Evolutionary conservation across 2,113 vertebrate genomes (phyloP).

Genomic region (Peucedramus taeniatus): DNA sequence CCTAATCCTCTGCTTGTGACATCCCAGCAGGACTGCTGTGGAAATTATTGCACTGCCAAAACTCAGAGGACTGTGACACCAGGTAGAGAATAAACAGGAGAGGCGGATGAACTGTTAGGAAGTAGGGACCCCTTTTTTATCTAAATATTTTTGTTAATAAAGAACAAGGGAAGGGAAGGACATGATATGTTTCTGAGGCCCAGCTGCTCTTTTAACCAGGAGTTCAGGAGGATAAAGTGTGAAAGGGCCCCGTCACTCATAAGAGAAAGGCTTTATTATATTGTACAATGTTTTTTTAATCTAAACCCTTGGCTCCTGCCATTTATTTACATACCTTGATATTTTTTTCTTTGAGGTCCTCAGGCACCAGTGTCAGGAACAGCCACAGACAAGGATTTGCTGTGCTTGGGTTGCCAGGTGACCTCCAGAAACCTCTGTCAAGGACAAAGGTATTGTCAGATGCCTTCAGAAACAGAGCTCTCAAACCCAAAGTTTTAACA

Average conservation of each 20-base stretch:
- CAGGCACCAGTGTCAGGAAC: neutral
- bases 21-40: constrained; percentile 13
- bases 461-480: neutral
- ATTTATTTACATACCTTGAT: constrained; percentile 23
- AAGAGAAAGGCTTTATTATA: neutral
- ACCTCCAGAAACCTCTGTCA: neutral
- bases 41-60: constrained; percentile 39
- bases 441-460: neutral
- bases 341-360: constrained; percentile 7
- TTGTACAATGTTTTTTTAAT: neutral
- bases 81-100: constrained; percentile 65
- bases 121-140: constrained; percentile 36
- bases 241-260: neutral
- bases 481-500: neutral
- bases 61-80: neutral
- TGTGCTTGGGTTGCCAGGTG: neutral
- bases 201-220: neutral
- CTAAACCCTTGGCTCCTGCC: neutral
- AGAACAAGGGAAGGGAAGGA: neutral
- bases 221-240: neutral
- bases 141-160: constrained; percentile 58
- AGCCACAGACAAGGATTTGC: neutral
- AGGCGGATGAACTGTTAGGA: constrained; percentile 15
- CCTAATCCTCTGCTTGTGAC: constrained; percentile 16
- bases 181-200: neutral